Conservation (phyloP, 2,888 invertebrate species). For the Protophormia terraenovae region DNA sequence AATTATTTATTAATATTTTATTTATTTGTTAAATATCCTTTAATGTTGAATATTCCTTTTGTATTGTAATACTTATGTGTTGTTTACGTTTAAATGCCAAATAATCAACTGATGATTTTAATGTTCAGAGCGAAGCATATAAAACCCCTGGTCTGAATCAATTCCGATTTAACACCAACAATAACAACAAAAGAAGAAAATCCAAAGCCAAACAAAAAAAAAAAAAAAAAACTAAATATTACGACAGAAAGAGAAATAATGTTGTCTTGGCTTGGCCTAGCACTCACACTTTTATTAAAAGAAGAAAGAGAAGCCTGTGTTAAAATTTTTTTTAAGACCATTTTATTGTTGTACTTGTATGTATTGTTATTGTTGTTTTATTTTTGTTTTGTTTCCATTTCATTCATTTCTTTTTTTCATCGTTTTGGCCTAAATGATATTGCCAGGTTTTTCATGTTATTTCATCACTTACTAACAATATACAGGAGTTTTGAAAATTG, state of each 20-base stretch:
- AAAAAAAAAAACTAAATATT: constrained; percentile 17
- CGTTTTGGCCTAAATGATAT: constrained; percentile 63
- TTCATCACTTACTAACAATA: constrained; percentile 36
- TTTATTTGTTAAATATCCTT: constrained; percentile 1
- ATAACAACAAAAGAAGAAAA: constrained; percentile 7
- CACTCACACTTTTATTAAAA: constrained; percentile 2
- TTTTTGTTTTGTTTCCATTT: constrained; percentile 14
- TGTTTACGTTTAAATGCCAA: constrained; percentile 70
- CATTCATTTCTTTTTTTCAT: constrained; percentile 38
- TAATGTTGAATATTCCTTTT: constrained; percentile 19
- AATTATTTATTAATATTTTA: constrained; percentile 67
- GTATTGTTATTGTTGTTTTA: too few species aligned
- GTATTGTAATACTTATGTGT: too few species aligned
- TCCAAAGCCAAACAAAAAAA: background rate
- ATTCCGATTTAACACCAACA: constrained; percentile 32
- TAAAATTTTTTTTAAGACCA: constrained; percentile 11
- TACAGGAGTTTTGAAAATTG: constrained; percentile 54
- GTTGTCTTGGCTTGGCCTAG: background rate
- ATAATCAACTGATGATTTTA: constrained; percentile 74
- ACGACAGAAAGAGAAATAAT: constrained; percentile 52
- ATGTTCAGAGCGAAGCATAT: constrained; percentile 74
- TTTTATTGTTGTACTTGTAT: constrained; percentile 7
- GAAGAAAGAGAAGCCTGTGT: constrained; percentile 48
- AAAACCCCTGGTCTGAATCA: constrained; percentile 70
- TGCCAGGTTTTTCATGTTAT: constrained; percentile 49